phyloP scores from a whole-genome alignment of 2,113 vertebrate genomes.

The Corydoras maculifer region DNA sequence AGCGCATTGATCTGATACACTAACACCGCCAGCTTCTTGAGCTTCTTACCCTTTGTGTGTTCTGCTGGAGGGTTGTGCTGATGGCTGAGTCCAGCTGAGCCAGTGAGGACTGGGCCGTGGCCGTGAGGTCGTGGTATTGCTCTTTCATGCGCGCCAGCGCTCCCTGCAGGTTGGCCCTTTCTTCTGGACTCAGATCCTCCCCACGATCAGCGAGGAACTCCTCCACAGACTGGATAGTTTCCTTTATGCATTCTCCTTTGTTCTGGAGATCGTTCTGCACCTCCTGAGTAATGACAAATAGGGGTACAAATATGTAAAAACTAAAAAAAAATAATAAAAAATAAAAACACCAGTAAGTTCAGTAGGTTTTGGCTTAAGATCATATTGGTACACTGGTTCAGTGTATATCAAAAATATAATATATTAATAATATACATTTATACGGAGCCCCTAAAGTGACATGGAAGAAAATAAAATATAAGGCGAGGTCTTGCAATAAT shows the following conservation, averaged over 20 bases:
- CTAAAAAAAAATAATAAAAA: too few relatives aligned
- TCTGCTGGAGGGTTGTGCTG: slow-evolving; percentile 77
- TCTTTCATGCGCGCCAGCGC: slow-evolving; percentile 74
- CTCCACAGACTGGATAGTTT: slow-evolving; percentile 75
- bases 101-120: slow-evolving; percentile 66
- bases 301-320: too few relatives aligned
- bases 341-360: too few relatives aligned
- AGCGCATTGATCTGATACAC: too few relatives aligned
- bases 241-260: slow-evolving; percentile 63
- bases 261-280: slow-evolving; percentile 77
- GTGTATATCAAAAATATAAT: too few relatives aligned
- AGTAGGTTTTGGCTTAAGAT: too few relatives aligned
- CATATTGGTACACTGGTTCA: too few relatives aligned
- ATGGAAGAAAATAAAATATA: too few relatives aligned
- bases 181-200: slow-evolving; percentile 69
- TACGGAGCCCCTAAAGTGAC: too few relatives aligned
- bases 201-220: slow-evolving; percentile 81
- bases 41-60: slow-evolving; percentile 80
- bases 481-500: too few relatives aligned
- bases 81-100: slow-evolving; percentile 76
- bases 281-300: slow-evolving; percentile 59
- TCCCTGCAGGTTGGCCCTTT: slow-evolving; percentile 67
- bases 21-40: too few relatives aligned
- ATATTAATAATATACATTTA: too few relatives aligned
- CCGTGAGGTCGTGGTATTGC: slow-evolving; percentile 72